phyloP scores from a whole-genome alignment of 2,797 vertebrate species.

The Etheostoma nigrum region DNA sequence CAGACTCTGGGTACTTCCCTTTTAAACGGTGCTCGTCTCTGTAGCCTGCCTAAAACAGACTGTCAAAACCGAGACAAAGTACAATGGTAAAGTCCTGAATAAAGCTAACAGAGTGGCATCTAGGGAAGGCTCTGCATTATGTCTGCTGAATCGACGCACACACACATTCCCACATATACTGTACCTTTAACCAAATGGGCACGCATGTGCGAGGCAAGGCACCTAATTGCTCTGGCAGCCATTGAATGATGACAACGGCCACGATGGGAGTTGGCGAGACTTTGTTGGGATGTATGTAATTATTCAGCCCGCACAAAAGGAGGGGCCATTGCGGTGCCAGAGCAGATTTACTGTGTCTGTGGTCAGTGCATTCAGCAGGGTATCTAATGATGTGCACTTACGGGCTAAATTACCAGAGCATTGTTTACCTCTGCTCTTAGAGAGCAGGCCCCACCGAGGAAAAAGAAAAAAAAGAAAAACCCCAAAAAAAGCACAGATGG shows the following conservation, averaged over 20 bases:
- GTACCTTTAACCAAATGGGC: slow-evolving; percentile 43
- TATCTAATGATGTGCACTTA: slow-evolving; percentile 77
- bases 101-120: slow-evolving; percentile 36
- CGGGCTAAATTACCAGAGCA: slow-evolving; percentile 69
- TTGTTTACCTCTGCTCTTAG: slow-evolving; percentile 74
- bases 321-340: slow-evolving; percentile 59
- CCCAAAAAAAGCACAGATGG: background rate
- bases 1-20: slow-evolving; percentile 41
- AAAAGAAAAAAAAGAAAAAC: fast-evolving
- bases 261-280: slow-evolving; percentile 64
- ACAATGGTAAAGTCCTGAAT: slow-evolving; percentile 48
- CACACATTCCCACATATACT: slow-evolving; percentile 29
- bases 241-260: slow-evolving; percentile 73
- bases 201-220: slow-evolving; percentile 30
- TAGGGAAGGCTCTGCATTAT: slow-evolving; percentile 53
- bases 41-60: slow-evolving; percentile 51
- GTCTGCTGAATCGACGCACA: slow-evolving; percentile 3
- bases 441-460: slow-evolving; percentile 38
- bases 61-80: slow-evolving; percentile 51
- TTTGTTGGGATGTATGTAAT: slow-evolving; percentile 71
- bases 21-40: slow-evolving; percentile 38
- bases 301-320: slow-evolving; percentile 70
- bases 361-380: slow-evolving; percentile 68
- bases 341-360: slow-evolving; percentile 74
- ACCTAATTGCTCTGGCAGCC: slow-evolving; percentile 76